Percentiles rank a stretch among this genome's conserved stretches.
These are phyloP conservation scores for Pharmacophagus antenor DNA, from an alignment of 2,888 invertebrate species.

Conservation along the genomic window DNA sequence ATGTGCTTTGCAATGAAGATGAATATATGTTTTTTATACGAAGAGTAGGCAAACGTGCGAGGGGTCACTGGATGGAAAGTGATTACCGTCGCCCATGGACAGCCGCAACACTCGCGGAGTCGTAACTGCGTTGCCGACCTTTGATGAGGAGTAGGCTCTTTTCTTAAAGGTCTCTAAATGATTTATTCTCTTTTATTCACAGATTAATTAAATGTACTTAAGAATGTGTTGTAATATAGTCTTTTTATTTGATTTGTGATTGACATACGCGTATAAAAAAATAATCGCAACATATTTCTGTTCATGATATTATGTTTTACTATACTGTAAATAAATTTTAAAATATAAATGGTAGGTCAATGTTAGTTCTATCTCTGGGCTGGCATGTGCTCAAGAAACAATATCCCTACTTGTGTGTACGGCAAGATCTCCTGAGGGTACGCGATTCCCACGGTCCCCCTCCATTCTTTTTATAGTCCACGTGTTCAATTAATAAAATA, in stretches of 20 bases:
- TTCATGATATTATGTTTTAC: background rate
- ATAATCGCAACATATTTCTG: background rate
- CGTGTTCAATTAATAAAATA: slow-evolving; percentile 26
- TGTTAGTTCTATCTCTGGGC: slow-evolving; percentile 36
- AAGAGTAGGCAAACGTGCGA: too few species aligned
- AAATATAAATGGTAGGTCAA: background rate
- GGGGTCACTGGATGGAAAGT: too few species aligned
- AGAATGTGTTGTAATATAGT: too few species aligned
- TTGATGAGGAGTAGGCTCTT: too few species aligned
- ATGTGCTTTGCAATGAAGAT: too few species aligned
- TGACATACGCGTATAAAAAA: background rate
- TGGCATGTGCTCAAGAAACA: slow-evolving; percentile 79
- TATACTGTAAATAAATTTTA: background rate
- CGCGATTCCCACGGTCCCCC: slow-evolving; percentile 70
- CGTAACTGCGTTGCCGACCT: too few species aligned
- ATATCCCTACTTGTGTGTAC: slow-evolving; percentile 59
- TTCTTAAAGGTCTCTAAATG: too few species aligned
- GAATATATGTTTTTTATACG: too few species aligned
- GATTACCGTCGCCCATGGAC: too few species aligned
- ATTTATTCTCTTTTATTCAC: too few species aligned
- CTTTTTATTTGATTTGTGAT: background rate
- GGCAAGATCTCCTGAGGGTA: slow-evolving; percentile 58
- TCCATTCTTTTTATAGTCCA: slow-evolving; percentile 34
- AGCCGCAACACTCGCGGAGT: too few species aligned
- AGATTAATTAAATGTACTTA: too few species aligned